Evolutionary conservation across 2,888 invertebrate species (phyloP), one percentile per base, ranked within the genome.

Genomic region (Onthophagus sagittarius): DNA sequence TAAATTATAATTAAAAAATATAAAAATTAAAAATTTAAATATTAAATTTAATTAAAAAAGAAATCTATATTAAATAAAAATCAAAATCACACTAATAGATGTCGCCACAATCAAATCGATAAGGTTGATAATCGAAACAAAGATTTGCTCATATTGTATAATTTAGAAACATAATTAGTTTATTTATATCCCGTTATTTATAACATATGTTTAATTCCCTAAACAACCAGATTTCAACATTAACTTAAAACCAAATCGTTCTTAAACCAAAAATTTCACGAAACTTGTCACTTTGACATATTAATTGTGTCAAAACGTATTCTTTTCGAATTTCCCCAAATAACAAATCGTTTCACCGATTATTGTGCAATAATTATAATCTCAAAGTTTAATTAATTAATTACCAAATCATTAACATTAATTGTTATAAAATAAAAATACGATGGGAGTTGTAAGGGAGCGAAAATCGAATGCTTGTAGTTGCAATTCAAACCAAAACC

Each of bases 361-460:
- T 65, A 65, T 31, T 65, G 65, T 65, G 23, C n/a, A 65, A 15
- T 65, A 65, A 31, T 65, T 15, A 65, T 11, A 15, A 11, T 53
- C 39, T 53, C 3, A 65, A 65, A 65, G n/a, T n/a, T n/a, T n/a
- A 9, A 65, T 65, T 11, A 65, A 13, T 65, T 13, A 9, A 6
- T 13, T 15, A 15, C n/a, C 7, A 33, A 70, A 33, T 15, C 15
- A 69, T 39, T 7, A 7, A 11, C 39, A 53, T 53, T 53, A 53
- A 11, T 70, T 53, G 5, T 53, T 33, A 53, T 9, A 9, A 53
- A 53, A 53, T 53, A 53, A 53, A 9, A 9, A 70, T 39, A 70
- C 23, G 23, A 72, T 72, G 72, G 72, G 72, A 14, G 72, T 72
- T 64, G 72, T 65, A 33, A 23, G 65, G 14, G 72, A 72, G 67